phyloP scores from a whole-genome alignment of 2,113 vertebrate genomes.

The Amblyornis subalaris region DNA sequence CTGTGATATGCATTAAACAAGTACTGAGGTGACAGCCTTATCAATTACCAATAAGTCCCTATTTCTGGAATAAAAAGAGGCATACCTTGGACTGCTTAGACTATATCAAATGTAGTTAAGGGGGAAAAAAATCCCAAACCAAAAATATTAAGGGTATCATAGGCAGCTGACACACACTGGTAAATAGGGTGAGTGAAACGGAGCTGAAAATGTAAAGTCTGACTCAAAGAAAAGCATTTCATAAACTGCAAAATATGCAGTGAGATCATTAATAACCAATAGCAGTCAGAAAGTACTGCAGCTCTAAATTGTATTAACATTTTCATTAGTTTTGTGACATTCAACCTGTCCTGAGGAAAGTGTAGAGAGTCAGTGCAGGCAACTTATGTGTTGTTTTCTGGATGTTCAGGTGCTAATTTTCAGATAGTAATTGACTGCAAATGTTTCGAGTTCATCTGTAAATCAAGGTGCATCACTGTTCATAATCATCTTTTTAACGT shows the following conservation, averaged over 20 bases:
- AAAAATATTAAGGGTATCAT: neutral
- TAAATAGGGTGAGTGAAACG: neutral
- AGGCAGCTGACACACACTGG: neutral
- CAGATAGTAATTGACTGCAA: neutral
- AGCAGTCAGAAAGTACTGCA: neutral
- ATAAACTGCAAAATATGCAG: neutral
- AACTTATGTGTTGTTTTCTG: accelerated
- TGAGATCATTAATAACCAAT: neutral
- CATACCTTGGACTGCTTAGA: neutral
- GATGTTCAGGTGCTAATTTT: neutral
- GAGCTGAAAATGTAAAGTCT: neutral
- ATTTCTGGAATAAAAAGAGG: neutral
- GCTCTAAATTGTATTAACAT: neutral
- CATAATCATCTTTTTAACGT: neutral
- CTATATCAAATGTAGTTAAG: neutral
- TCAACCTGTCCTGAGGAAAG: neutral
- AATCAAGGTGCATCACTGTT: neutral
- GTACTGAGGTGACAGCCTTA: neutral
- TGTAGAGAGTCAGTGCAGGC: neutral
- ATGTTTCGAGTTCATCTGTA: neutral
- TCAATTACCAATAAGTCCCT: neutral
- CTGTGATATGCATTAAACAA: neutral
- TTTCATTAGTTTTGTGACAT: neutral
- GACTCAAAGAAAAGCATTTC: neutral
- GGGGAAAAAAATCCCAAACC: neutral